Base-by-base conservation (phyloP, 2,797 vertebrate species). In the Epinephelus coioides region DNA sequence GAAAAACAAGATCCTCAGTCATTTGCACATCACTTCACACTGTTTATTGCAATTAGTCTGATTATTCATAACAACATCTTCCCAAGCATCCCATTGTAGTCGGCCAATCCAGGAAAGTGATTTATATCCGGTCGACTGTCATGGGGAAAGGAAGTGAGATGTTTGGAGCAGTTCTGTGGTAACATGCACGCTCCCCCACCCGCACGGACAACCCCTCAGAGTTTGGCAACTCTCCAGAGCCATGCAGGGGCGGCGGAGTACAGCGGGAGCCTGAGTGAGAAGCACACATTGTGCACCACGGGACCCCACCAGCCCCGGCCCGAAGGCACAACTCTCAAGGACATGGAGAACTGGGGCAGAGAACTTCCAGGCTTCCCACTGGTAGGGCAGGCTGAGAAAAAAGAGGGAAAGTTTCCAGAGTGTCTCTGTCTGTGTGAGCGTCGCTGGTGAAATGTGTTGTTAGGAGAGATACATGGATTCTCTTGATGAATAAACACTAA, bases 311-410 rank as follows among this genome's bases (percentile, higher is more conserved):
- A 95, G 92, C 91, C 93, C 90, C 89, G 92, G 95, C 95, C 94
- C 83, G 90, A 91, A 95, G 95, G 95, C 94, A 95, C 92, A 95
- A 95, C 94, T 95, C 95, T 96, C 95, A 96, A 96, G 95, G 95
- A 96, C 95, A 90, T 90, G 86, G 89, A 94, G 94, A 96, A 95
- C 91, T 95, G 95, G 95, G 94, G 92, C 95, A 95, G 91, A 94
- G 90, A 94, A 94, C 92, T 94, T 94, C 91, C 86, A 81, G 86
- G 91, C 91, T 76, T 89, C 93, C 89, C 91, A 89, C 93, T 92
- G 93, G 84, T 90, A 91, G 88, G 91, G 92, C 93, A 91, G 85
- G 87, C 89, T 75, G 88, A 90, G 88, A 63, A 78, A 68, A 40
- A 56, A 76, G 69, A 76, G 77, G 90, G 76, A 87, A 88, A 84